Base-by-base conservation (phyloP, 2,113 vertebrate species). In the Dromas ardeola region DNA sequence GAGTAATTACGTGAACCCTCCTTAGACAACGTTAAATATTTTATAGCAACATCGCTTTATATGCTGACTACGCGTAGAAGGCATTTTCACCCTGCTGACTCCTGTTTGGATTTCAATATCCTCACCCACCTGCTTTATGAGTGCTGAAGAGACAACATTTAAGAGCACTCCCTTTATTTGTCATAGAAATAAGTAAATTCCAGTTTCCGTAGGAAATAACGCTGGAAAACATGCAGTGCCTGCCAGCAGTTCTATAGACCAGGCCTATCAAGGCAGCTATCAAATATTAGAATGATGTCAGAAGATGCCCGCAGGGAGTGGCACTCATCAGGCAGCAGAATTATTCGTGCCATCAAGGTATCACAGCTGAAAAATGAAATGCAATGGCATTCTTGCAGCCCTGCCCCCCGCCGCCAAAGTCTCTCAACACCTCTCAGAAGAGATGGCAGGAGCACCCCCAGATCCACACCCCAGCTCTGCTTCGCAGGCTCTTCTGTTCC, bases 141-240 rank as follows among this genome's bases (percentile, higher is more conserved):
- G 58, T 1, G 16, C 66, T 55, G 59, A 40, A 40, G 53, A 20
- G 47, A 25, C 53, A 15, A 6, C 0, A 14, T 9, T 34, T 13
- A 29, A 38, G 38, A 66, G 58, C 47, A 15, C 16, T 18, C n/a
- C 17, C 27, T 66, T 29, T 17, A 36, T 32, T 26, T n/a, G 16
- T 27, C 58, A 15, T 0, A 13, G 18, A 42, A 50, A 47, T 13
- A 27, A 70, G 29, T 15, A 10, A n/a, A 62, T 65, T 27, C 40
- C 63, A n/a, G 53, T 14, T 59, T 45, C 63, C 47, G 9, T 2
- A 63, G 70, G 63, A 70, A 76, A n/a, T 5, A 14, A 27, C 0
- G 12, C 49, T 58, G 81, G 70, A 27, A 67, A 61, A 42, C 0
- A 0, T 1, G 15, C 42, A 6, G 11, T 11, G 45, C 26, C 47